phyloP scores from a whole-genome alignment of 2,113 vertebrate genomes.

The Semnopithecus entellus region DNA sequence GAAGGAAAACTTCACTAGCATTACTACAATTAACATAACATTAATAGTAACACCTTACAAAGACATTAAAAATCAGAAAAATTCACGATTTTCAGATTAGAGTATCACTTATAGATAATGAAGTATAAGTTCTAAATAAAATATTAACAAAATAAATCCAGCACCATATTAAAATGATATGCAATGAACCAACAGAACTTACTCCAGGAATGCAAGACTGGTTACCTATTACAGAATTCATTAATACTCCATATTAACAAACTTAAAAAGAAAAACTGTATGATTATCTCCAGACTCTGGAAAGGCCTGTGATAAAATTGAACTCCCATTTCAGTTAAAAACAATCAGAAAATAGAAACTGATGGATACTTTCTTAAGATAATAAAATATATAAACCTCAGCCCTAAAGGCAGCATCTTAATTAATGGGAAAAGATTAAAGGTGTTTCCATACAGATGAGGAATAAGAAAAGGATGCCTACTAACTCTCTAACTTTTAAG shows the following conservation, averaged over 20 bases:
- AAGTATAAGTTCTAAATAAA: background rate
- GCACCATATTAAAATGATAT: background rate
- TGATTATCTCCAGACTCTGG: background rate
- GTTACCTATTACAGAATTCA: background rate
- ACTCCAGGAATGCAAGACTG: background rate
- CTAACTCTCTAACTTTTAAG: background rate
- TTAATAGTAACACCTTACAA: background rate
- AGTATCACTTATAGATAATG: background rate
- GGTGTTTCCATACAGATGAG: background rate
- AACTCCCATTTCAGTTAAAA: background rate
- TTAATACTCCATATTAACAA: background rate
- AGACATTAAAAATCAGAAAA: background rate
- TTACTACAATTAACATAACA: background rate
- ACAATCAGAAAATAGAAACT: background rate
- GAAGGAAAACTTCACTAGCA: background rate
- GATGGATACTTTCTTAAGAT: background rate
- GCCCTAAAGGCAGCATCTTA: background rate
- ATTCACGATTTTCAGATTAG: background rate
- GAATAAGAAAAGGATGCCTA: background rate
- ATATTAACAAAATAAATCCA: background rate
- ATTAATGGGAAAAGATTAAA: background rate
- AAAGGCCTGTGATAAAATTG: background rate
- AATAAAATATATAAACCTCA: background rate
- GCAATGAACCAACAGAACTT: background rate
- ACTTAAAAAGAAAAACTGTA: background rate